A percentile compares a stretch with the other conserved stretches of the same genome.
phyloP scores from a whole-genome alignment of 2,113 vertebrate species.

The Phainopepla nitens region DNA sequence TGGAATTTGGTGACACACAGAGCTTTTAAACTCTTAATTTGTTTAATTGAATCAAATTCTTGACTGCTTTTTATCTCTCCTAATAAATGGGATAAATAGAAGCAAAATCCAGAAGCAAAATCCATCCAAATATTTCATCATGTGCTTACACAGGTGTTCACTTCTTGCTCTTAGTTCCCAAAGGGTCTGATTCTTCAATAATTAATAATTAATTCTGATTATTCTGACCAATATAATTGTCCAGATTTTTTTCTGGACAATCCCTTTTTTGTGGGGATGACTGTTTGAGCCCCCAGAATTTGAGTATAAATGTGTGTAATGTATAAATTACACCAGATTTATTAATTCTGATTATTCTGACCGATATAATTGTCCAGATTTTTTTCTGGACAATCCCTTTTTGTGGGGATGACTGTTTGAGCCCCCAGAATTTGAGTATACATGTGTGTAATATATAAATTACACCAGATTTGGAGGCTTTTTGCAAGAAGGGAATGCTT shows the following conservation, averaged over 20 bases:
- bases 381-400: too few species aligned
- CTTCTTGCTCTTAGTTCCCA: not conserved
- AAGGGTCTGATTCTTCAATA: not conserved
- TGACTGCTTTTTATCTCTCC: not conserved
- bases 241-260: not conserved
- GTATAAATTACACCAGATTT: not conserved
- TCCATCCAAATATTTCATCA: too few species aligned
- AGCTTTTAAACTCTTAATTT: not conserved
- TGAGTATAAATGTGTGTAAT: not conserved
- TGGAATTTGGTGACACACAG: not conserved
- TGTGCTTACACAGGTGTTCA: not conserved
- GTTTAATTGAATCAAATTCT: not conserved
- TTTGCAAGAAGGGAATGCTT: not conserved
- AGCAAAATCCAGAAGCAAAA: too few species aligned
- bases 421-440: not conserved
- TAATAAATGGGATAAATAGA: too few species aligned
- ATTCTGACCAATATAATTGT: not conserved
- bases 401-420: too few species aligned
- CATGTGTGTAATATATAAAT: accelerated
- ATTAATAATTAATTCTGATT: not conserved
- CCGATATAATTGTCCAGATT: too few species aligned
- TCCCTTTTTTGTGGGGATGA: not conserved
- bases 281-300: not conserved
- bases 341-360: too few species aligned
- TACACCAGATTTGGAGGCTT: not conserved